A percentile compares a stretch with the other conserved stretches of the same genome.
Conservation (phyloP, 2,113 vertebrate species). For the Plotosus lineatus region DNA sequence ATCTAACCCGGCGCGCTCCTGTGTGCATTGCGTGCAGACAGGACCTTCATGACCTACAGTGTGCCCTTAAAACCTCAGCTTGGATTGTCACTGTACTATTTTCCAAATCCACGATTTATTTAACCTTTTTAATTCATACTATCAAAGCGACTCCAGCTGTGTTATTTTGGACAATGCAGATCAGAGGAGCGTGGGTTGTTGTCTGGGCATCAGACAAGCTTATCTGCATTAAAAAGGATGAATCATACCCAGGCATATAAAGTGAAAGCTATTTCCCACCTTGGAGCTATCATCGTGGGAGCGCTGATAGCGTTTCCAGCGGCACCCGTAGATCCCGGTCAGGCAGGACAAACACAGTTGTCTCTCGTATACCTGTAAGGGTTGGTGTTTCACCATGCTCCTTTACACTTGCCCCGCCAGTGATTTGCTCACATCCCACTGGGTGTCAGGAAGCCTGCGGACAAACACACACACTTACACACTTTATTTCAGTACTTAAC, state of each 20-base stretch:
- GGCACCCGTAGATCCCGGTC: constrained; percentile 96
- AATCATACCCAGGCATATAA: background rate
- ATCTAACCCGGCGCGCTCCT: background rate
- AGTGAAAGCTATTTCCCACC: constrained; percentile 68
- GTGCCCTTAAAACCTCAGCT: constrained; percentile 37
- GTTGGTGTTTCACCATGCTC: constrained; percentile 99
- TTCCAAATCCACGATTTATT: background rate
- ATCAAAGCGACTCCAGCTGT: constrained; percentile 40
- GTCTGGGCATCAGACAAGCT: constrained; percentile 22
- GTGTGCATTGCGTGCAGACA: constrained; percentile 16
- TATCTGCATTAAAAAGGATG: constrained; percentile 23
- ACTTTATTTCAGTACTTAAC: background rate
- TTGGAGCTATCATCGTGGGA: constrained; percentile 93
- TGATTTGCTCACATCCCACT: constrained; percentile 79
- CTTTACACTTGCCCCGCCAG: constrained; percentile 70
- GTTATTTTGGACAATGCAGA: background rate
- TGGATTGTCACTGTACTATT: constrained; percentile 11
- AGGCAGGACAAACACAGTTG: constrained; percentile 95
- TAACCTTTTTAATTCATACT: background rate
- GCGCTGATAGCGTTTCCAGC: constrained; percentile 98
- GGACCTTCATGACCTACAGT: constrained; percentile 42
- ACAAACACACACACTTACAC: constrained; percentile 9
- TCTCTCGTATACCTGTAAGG: constrained; percentile 97
- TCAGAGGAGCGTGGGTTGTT: constrained; percentile 20
- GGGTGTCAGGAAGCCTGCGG: constrained; percentile 70